Percentiles rank a stretch among this genome's conserved stretches.
These are phyloP conservation scores for silkworm (Bombyx mori) DNA, from an alignment of 1,140 invertebrate species.

Conservation along the genomic window ASM3026992v2 NC_085119.1:8838001-8838500, in stretches of 20 bases:
- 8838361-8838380: constrained; percentile 7
- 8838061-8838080: background rate
- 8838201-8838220: background rate
- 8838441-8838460: constrained; percentile 44
- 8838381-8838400: constrained; percentile 18
- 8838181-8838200: constrained; percentile 1
- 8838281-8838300: constrained; percentile 14
- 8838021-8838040: background rate
- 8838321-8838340: constrained; percentile 43
- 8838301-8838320: constrained; percentile 13
- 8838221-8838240: too few relatives aligned
- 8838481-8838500: constrained; percentile 16
- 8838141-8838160: constrained; percentile 2
- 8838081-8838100: background rate
- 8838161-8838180: constrained; percentile 4
- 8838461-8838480: constrained; percentile 17
- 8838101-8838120: background rate
- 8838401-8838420: constrained; percentile 43
- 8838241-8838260: constrained; percentile 27
- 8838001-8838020: background rate
- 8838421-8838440: constrained; percentile 35
- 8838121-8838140: constrained; percentile 1
- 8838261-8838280: constrained; percentile 49
- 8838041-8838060: background rate
- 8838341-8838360: constrained; percentile 23